Conservation (phyloP, 2,888 invertebrate genomes). For the Pristionchus arcanus region DNA sequence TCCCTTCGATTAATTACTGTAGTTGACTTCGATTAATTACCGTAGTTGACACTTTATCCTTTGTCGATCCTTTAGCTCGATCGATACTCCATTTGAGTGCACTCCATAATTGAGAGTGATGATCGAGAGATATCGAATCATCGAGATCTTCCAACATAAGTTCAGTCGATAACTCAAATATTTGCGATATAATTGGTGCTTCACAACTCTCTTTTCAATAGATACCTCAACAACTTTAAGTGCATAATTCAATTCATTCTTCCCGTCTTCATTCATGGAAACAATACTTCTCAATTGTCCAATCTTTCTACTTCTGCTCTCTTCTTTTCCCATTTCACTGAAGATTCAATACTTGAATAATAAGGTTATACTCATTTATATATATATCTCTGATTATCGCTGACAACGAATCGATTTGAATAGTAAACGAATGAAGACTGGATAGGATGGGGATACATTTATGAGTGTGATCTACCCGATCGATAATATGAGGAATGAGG, state of each 20-base stretch:
- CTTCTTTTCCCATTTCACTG: not conserved
- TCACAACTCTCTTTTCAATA: not conserved
- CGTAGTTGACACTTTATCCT: not conserved
- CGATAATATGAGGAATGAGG: conserved; percentile 33
- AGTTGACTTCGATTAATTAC: not conserved
- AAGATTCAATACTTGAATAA: not conserved
- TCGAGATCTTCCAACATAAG: conserved; percentile 19
- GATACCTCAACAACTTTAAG: conserved; percentile 23
- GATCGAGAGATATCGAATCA: not conserved
- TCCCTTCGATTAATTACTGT: no score
- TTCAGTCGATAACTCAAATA: conserved; percentile 1
- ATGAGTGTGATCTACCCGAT: conserved; percentile 40
- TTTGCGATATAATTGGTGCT: not conserved
- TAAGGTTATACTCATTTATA: conserved; percentile 14
- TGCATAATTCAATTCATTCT: conserved; percentile 25
- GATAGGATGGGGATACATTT: conserved; percentile 25
- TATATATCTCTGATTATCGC: conserved; percentile 9
- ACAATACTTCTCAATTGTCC: conserved; percentile 8
- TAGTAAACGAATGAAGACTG: not conserved
- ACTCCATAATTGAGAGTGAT: conserved; percentile 11
- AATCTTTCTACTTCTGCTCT: conserved; percentile 3
- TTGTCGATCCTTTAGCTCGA: not conserved
- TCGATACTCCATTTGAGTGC: conserved; percentile 51
- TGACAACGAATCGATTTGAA: conserved; percentile 33
- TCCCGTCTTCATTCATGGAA: not conserved